phyloP scores from a whole-genome alignment of 2,888 invertebrate genomes.

The Silvanus unidentatus region DNA sequence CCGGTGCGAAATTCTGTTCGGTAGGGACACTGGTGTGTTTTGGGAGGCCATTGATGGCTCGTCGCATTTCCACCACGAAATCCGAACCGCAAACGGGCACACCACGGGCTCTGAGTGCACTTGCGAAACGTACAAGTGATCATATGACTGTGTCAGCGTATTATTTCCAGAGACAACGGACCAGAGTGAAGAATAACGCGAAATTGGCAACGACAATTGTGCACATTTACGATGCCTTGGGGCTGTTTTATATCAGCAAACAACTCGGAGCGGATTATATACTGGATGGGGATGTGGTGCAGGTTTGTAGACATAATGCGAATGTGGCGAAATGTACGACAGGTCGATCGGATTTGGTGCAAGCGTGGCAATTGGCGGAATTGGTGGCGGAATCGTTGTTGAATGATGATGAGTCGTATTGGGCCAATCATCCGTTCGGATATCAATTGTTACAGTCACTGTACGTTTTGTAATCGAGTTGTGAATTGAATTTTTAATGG shows the following conservation, averaged over 20 bases:
- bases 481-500: not conserved
- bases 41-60: conserved; percentile 61
- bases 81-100: conserved; percentile 53
- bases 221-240: conserved; percentile 66
- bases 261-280: conserved; percentile 80
- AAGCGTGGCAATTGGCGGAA: conserved; percentile 82
- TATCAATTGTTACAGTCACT: conserved; percentile 77
- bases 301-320: conserved; percentile 78
- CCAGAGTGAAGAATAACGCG: conserved; percentile 30
- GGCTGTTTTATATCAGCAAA: conserved; percentile 72
- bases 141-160: conserved; percentile 60
- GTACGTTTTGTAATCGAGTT: conserved; percentile 51
- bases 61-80: conserved; percentile 60
- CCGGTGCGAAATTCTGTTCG: conserved; percentile 88
- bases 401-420: conserved; percentile 64
- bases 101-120: conserved; percentile 59
- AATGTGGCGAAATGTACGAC: conserved; percentile 65
- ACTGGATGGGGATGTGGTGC: conserved; percentile 52
- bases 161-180: conserved; percentile 59
- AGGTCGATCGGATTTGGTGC: conserved; percentile 75
- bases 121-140: conserved; percentile 37
- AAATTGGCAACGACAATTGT: conserved; percentile 56
- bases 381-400: conserved; percentile 52
- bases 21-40: conserved; percentile 83
- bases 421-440: conserved; percentile 82